These are phyloP conservation scores for Poeciliopsis paucimaculata DNA, from an alignment of 2,797 vertebrate genomes.

Conservation along the genomic window DNA sequence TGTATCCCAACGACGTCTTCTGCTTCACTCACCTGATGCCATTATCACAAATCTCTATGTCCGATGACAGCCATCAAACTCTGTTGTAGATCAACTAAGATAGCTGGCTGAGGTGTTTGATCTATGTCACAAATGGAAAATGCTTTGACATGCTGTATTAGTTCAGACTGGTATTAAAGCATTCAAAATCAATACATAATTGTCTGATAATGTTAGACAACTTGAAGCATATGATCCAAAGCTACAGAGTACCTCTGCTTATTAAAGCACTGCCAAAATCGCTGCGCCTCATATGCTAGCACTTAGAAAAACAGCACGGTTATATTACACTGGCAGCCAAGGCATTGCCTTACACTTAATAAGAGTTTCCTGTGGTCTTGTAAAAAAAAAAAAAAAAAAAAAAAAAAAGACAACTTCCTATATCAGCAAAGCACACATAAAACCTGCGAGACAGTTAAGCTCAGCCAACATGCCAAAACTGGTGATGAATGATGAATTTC, in stretches of 20 bases:
- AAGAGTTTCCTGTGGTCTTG: slow-evolving; percentile 59
- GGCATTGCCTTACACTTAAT: slow-evolving; percentile 59
- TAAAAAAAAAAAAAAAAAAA: slow-evolving; percentile 39
- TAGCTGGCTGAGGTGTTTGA: slow-evolving; percentile 42
- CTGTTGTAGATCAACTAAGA: slow-evolving; percentile 44
- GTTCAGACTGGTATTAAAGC: slow-evolving; percentile 37
- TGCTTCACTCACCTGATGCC: slow-evolving; percentile 40
- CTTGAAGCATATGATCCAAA: slow-evolving; percentile 43
- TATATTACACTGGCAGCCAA: slow-evolving; percentile 59
- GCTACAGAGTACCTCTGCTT: slow-evolving; percentile 54
- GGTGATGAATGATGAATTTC: slow-evolving; percentile 58
- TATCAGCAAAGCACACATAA: slow-evolving; percentile 54
- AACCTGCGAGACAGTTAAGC: slow-evolving; percentile 46
- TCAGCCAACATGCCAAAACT: slow-evolving; percentile 44
- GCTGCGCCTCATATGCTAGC: slow-evolving; percentile 57
- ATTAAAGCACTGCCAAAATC: slow-evolving; percentile 57
- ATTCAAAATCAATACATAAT: slow-evolving; percentile 18
- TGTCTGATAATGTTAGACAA: slow-evolving; percentile 46
- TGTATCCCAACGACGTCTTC: background rate
- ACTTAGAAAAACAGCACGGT: slow-evolving; percentile 66
- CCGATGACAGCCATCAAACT: slow-evolving; percentile 53
- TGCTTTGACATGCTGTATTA: slow-evolving; percentile 12
- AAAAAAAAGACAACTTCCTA: slow-evolving; percentile 56
- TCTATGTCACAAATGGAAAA: slow-evolving; percentile 37
- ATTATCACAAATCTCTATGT: slow-evolving; percentile 42